A percentile compares a stretch with the other conserved stretches of the same genome.
Conservation (phyloP, 2,888 invertebrate genomes). For the Calameuta pallipes region DNA sequence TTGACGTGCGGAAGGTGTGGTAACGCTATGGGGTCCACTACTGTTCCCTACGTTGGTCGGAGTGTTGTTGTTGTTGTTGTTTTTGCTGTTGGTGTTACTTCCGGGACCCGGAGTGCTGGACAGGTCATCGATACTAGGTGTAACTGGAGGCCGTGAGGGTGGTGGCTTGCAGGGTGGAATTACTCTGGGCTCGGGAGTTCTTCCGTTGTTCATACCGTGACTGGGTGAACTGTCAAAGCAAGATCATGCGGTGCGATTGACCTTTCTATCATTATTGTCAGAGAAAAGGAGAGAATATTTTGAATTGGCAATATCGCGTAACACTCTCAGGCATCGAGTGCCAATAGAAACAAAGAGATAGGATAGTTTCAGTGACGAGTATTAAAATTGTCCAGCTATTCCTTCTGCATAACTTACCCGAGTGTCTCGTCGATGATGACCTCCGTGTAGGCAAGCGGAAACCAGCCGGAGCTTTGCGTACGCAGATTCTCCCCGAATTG, state of each 20-base stretch:
- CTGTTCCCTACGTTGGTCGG: conserved; percentile 59
- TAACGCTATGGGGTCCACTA: conserved; percentile 57
- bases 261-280: no score
- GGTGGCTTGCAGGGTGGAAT: conserved; percentile 62
- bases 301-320: no score
- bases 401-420: conserved; percentile 66
- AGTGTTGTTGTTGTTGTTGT: conserved; percentile 40
- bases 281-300: no score
- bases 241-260: no score
- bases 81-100: conserved; percentile 38
- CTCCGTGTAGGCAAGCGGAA: conserved; percentile 95
- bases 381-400: no score
- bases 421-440: conserved; percentile 76
- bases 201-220: conserved; percentile 56
- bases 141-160: conserved; percentile 59
- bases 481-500: conserved; percentile 95
- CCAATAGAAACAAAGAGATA: no score
- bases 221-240: conserved; percentile 38
- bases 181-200: conserved; percentile 55
- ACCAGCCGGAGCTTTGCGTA: conserved; percentile 95
- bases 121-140: conserved; percentile 49
- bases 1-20: conserved; percentile 59
- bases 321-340: no score
- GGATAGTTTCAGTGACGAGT: no score
- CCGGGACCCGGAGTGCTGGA: conserved; percentile 30